These are phyloP conservation scores for Micrasema longulum DNA, from an alignment of 1,140 invertebrate genomes.

Conservation along the genomic window DNA sequence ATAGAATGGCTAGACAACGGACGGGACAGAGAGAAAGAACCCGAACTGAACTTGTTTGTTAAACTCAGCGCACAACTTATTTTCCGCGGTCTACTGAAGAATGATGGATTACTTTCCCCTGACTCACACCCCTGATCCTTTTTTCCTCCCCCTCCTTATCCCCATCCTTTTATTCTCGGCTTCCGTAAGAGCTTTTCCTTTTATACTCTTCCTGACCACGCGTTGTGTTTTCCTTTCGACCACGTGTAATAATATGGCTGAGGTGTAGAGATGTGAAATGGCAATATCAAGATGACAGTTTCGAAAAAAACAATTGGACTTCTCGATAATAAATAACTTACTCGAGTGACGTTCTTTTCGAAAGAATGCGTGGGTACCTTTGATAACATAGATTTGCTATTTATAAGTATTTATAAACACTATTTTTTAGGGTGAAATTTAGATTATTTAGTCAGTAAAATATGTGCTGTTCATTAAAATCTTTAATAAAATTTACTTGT, in stretches of 20 bases:
- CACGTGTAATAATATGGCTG: constrained; percentile 51
- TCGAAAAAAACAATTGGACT: constrained; percentile 17
- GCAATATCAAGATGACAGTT: constrained; percentile 34
- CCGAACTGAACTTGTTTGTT: constrained; percentile 51
- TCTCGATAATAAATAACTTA: constrained; percentile 24
- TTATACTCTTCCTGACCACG: constrained; percentile 48
- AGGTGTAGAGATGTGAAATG: constrained; percentile 43
- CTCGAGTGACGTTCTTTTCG: too few species aligned
- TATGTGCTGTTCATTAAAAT: too few species aligned
- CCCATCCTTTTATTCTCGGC: constrained; percentile 17
- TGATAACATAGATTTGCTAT: too few species aligned
- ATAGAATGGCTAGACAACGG: not conserved
- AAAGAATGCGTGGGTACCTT: too few species aligned
- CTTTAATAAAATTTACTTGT: too few species aligned
- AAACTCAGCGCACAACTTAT: constrained; percentile 54
- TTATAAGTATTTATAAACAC: too few species aligned
- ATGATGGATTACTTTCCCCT: constrained; percentile 53
- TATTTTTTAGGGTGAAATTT: too few species aligned
- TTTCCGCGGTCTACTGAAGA: constrained; percentile 55
- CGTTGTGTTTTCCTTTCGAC: constrained; percentile 50
- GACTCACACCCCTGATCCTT: constrained; percentile 26
- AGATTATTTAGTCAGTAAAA: too few species aligned
- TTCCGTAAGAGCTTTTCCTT: constrained; percentile 42
- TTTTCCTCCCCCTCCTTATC: constrained; percentile 4
- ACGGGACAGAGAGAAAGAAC: constrained; percentile 31